Base-by-base conservation (phyloP, 2,888 invertebrate genomes). In the Clusia tigrina region DNA sequence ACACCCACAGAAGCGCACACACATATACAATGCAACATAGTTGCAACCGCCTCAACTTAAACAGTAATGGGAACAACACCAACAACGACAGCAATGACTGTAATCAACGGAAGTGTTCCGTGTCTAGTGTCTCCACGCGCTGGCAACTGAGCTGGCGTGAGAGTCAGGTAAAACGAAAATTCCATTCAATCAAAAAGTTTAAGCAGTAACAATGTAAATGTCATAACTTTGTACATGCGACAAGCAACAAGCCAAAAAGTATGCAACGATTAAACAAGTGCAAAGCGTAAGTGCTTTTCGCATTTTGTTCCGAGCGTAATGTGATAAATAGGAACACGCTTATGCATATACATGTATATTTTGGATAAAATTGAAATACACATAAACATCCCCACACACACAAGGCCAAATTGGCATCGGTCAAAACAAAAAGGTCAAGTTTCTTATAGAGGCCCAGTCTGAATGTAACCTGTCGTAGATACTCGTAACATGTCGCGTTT, bases 181-280 rank as follows among this genome's bases (percentile, higher is more conserved):
- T 64, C 46, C 52, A 62, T 65, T 65, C 56, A 63, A 66, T 64
- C 54, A 61, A 68, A 67, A 69, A 71, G 55, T 61, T 51, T 56
- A 62, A 62, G 25, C 10, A 25, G 62, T 65, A 65, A 66, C 68
- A 71, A 64, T 65, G 67, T 68, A 69, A 74, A 67, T 72, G 67
- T 70, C 68, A 72, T 69, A 73, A 71, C 67, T 69, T 69, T 67
- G 60, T 26, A 26, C 23, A 46, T 48, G 46, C 48, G 23, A 60
- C 25, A 54, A 60, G 54, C 24, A 26, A 42, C 42, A 60, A 60
- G 55, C 60, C 60, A 22, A 55, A 60, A 60, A 60, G 51, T 60
- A 60, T 60, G 60, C 51, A 60, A 60, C 37, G 51, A 51, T 22
- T 48, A 48, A 48, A 48, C 22, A 22, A 18, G 48, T 48, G 22